Conservation (phyloP, 2,113 vertebrate genomes). For the Platysternon megacephalum region DNA sequence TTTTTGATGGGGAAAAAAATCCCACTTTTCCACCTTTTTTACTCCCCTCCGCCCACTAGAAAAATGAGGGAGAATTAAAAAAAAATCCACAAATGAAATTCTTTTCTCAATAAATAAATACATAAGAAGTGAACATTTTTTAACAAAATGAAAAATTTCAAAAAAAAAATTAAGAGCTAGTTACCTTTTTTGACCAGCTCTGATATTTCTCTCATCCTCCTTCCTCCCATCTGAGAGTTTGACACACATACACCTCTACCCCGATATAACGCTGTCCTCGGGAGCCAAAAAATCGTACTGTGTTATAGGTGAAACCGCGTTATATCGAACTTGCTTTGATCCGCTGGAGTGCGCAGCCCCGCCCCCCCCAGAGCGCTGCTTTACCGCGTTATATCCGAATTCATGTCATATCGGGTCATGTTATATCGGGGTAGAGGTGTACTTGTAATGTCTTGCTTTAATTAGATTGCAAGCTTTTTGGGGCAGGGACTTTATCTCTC, state of each 20-base stretch:
- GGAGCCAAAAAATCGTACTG: too few relatives aligned
- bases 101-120: not conserved
- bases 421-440: too few relatives aligned
- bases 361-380: too few relatives aligned
- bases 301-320: too few relatives aligned
- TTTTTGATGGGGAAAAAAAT: not conserved
- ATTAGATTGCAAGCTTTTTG: not conserved
- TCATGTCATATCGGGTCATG: too few relatives aligned
- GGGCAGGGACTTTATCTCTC: not conserved
- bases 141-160: not conserved
- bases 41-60: not conserved
- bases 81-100: not conserved
- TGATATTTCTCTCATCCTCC: not conserved
- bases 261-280: too few relatives aligned
- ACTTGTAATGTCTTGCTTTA: not conserved
- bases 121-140: not conserved
- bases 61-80: not conserved
- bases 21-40: not conserved
- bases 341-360: too few relatives aligned
- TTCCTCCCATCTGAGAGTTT: not conserved
- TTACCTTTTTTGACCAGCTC: not conserved
- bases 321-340: too few relatives aligned
- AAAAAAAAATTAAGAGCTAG: not conserved
- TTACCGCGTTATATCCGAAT: too few relatives aligned
- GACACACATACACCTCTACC: too few relatives aligned